phyloP scores from a whole-genome alignment of 2,888 invertebrate species.

The Cantharis rustica region DNA sequence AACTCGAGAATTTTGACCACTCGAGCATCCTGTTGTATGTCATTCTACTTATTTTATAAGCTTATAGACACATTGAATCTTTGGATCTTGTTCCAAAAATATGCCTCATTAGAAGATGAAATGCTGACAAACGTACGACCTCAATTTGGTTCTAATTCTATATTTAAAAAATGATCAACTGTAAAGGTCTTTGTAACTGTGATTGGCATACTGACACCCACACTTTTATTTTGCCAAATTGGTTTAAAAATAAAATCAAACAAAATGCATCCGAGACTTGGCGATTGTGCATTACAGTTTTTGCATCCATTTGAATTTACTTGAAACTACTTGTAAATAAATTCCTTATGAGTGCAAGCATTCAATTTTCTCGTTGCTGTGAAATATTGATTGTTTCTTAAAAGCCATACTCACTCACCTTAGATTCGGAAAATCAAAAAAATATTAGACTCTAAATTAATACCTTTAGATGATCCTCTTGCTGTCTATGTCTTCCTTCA shows the following conservation, averaged over 20 bases:
- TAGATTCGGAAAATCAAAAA: neutral
- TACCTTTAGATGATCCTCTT: neutral
- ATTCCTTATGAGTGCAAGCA: neutral
- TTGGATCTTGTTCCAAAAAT: no score
- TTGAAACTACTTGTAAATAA: neutral
- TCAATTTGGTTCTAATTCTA: no score
- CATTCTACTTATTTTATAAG: no score
- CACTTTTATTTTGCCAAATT: neutral
- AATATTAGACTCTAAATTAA: neutral
- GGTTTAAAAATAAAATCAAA: neutral
- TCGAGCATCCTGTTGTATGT: no score
- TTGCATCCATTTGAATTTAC: neutral
- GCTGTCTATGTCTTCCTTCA: neutral
- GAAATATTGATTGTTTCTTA: neutral
- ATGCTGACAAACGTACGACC: no score
- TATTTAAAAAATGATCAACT: no score
- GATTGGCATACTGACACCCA: neutral
- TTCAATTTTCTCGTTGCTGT: neutral
- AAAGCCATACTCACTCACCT: neutral
- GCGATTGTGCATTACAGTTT: neutral
- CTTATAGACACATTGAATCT: no score
- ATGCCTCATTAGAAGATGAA: no score
- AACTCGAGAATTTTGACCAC: no score
- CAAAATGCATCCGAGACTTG: neutral
- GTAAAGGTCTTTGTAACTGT: no score